Conservation (phyloP, 2,888 invertebrate genomes). For the Spodoptera littoralis region DNA sequence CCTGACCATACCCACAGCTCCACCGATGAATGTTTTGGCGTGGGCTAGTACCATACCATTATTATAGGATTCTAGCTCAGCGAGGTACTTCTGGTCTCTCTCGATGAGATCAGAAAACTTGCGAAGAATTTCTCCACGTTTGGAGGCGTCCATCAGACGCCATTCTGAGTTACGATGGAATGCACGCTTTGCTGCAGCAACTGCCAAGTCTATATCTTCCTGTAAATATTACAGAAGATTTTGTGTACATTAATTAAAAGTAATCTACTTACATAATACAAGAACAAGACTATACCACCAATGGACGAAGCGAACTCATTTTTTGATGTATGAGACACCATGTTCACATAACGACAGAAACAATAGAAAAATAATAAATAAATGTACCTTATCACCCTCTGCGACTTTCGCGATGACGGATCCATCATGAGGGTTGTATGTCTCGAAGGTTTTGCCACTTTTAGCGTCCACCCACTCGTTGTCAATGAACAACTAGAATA, state of each 20-base stretch:
- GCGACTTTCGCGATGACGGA: slow-evolving; percentile 92
- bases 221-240: slow-evolving; percentile 56
- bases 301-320: too few relatives aligned
- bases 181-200: slow-evolving; percentile 90
- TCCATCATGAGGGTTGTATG: slow-evolving; percentile 93
- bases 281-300: too few relatives aligned
- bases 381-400: slow-evolving; percentile 93
- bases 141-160: slow-evolving; percentile 94
- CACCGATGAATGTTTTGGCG: slow-evolving; percentile 88
- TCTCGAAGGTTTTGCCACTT: slow-evolving; percentile 94
- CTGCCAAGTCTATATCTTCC: slow-evolving; percentile 93
- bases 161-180: slow-evolving; percentile 92
- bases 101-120: slow-evolving; percentile 92
- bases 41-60: slow-evolving; percentile 94
- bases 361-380: too few relatives aligned
- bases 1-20: slow-evolving; percentile 86
- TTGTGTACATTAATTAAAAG: too few relatives aligned
- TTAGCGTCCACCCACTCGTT: slow-evolving; percentile 90
- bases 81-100: slow-evolving; percentile 94
- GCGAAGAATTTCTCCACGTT: slow-evolving; percentile 92
- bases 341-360: too few relatives aligned
- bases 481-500: slow-evolving; percentile 74
- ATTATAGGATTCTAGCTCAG: slow-evolving; percentile 96
- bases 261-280: too few relatives aligned
- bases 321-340: too few relatives aligned